Conservation (phyloP, 1,140 invertebrate species). For the Lordiphosa stackelbergi region DNA sequence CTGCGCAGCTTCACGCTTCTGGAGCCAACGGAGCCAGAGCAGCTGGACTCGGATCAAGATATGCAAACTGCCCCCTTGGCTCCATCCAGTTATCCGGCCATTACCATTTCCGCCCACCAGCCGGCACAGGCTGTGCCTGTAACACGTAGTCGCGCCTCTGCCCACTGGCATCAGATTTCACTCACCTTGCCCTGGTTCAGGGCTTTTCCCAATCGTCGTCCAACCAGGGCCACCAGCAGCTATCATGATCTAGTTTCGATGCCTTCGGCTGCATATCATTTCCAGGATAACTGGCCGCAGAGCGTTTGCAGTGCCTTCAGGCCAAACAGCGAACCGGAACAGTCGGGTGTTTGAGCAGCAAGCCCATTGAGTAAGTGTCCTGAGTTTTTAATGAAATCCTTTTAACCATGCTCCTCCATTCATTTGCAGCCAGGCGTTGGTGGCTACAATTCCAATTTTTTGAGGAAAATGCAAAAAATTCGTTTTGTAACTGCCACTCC, state of each 20-base stretch:
- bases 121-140: neutral
- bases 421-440: neutral
- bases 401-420: no score
- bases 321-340: neutral
- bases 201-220: constrained; percentile 3
- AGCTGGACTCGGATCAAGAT: constrained; percentile 2
- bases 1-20: neutral
- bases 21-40: no score
- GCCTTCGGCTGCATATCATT: no score
- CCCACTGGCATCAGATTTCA: constrained; percentile 26
- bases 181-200: constrained; percentile 21
- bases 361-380: no score
- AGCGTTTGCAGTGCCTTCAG: no score
- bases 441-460: constrained; percentile 24
- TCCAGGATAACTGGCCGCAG: no score
- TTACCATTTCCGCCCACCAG: neutral
- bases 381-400: no score
- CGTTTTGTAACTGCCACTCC: constrained; percentile 12
- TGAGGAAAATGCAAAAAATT: constrained; percentile 10
- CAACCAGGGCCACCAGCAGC: neutral
- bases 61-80: constrained; percentile 24
- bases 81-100: neutral
- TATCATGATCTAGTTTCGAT: neutral
- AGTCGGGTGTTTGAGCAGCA: no score
- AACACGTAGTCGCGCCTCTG: neutral